Conservation (phyloP, 2,113 vertebrate genomes). For the Aleadryas rufinucha region DNA sequence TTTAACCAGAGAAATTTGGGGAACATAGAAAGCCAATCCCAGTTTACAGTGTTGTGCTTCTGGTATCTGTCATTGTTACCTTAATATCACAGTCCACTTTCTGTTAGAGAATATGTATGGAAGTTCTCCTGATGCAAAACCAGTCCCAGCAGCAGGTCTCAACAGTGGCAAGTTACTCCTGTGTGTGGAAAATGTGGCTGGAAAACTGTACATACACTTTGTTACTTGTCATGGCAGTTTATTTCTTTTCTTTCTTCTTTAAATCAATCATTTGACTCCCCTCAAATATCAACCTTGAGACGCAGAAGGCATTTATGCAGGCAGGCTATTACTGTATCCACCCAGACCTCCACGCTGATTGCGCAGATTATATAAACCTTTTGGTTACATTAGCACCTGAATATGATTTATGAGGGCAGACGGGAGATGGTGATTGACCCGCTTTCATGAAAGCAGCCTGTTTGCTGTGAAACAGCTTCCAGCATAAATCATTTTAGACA, state of each 20-base stretch:
- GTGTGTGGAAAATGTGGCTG: background rate
- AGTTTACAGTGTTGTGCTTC: background rate
- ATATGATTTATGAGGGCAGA: conserved; percentile 65
- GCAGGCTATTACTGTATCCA: conserved; percentile 9
- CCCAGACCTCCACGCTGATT: conserved; percentile 24
- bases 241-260: conserved; percentile 44
- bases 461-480: conserved; percentile 59
- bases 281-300: background rate
- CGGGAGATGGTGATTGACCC: conserved; percentile 53
- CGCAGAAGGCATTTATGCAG: background rate
- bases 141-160: background rate
- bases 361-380: conserved; percentile 50
- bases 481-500: conserved; percentile 67
- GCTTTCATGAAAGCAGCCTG: conserved; percentile 60
- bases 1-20: background rate
- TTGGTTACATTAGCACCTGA: conserved; percentile 68
- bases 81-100: background rate
- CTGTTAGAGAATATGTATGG: background rate
- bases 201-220: background rate
- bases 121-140: background rate
- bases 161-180: conserved; percentile 10
- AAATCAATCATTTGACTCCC: conserved; percentile 36
- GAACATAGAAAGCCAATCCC: background rate
- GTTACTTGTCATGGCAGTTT: conserved; percentile 13
- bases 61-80: background rate